A percentile compares a stretch with the other conserved stretches of the same genome.
Evolutionary conservation across 2,113 vertebrate species (phyloP).

Genomic region (Gorsachius goisagi): DNA sequence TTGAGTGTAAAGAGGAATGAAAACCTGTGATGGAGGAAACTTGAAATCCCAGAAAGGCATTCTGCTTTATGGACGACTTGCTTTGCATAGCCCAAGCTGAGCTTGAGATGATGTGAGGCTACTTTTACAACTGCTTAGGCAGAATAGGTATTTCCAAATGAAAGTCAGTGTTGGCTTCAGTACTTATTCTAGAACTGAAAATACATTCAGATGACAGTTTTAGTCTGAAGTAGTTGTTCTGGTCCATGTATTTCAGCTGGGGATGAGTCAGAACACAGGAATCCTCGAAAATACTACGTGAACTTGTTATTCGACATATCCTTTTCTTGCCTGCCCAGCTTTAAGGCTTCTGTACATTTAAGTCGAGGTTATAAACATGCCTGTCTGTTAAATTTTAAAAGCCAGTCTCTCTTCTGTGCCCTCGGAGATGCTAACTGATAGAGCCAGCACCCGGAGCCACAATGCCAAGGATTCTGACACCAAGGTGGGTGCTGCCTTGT

Average conservation of each 20-base stretch:
- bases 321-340: background rate
- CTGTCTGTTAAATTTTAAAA: background rate
- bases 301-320: background rate
- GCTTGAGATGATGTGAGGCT: rapidly evolving
- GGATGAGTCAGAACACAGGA: background rate
- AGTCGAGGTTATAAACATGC: rapidly evolving
- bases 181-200: background rate
- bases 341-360: background rate
- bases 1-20: background rate
- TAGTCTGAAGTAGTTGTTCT: background rate
- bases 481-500: background rate
- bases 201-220: background rate
- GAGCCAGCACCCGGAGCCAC: background rate
- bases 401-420: background rate
- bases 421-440: rapidly evolving
- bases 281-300: background rate
- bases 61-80: background rate
- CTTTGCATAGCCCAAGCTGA: background rate
- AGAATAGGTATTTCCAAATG: background rate
- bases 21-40: background rate
- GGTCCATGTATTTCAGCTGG: background rate
- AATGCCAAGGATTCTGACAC: rapidly evolving
- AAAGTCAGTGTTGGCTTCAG: background rate
- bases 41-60: background rate
- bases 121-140: background rate